Percentiles rank a stretch among this genome's conserved stretches.
phyloP scores from a whole-genome alignment of 2,888 invertebrate species.

The Pharmacophagus antenor region DNA sequence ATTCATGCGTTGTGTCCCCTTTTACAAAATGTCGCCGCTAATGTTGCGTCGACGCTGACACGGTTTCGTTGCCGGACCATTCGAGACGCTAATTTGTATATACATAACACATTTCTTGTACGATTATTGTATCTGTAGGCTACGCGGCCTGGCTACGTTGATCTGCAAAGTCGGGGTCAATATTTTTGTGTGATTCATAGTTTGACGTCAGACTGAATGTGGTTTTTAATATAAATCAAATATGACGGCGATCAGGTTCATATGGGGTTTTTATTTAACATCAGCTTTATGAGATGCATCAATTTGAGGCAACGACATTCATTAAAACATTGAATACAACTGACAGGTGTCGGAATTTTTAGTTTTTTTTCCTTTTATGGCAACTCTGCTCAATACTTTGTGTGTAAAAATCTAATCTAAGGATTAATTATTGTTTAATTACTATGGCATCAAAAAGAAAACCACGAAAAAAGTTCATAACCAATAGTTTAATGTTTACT shows the following conservation, averaged over 20 bases:
- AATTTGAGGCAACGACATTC: too few species aligned
- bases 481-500: too few species aligned
- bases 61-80: conserved; percentile 49
- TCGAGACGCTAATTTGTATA: conserved; percentile 52
- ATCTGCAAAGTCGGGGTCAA: conserved; percentile 24
- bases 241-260: neutral
- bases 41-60: conserved; percentile 49
- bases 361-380: too few species aligned
- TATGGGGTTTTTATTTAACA: neutral
- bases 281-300: too few species aligned
- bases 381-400: too few species aligned
- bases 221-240: neutral
- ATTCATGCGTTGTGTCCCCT: conserved; percentile 65
- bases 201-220: conserved; percentile 1
- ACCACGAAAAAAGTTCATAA: too few species aligned
- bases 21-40: conserved; percentile 51
- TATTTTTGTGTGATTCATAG: conserved; percentile 10
- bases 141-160: conserved; percentile 21
- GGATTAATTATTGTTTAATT: too few species aligned
- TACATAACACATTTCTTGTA: conserved; percentile 33
- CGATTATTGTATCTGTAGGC: conserved; percentile 26
- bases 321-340: too few species aligned
- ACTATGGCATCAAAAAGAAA: too few species aligned
- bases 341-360: too few species aligned
- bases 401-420: too few species aligned